phyloP scores from a whole-genome alignment of 2,888 invertebrate species.

The Limulus polyphemus region DNA sequence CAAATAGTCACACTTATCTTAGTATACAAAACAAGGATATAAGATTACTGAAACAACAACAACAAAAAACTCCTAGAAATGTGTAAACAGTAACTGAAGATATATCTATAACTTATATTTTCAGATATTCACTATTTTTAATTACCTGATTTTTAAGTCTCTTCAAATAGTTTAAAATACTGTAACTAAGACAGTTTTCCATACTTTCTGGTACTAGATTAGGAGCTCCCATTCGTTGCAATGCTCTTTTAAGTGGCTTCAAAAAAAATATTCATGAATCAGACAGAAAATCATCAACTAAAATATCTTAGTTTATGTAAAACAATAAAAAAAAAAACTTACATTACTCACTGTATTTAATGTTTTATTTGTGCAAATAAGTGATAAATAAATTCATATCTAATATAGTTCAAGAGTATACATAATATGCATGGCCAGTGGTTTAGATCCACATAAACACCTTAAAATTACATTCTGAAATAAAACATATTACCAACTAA shows the following conservation, averaged over 20 bases:
- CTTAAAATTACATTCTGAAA: too few species aligned
- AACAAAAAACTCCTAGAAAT: background rate
- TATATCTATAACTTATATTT: background rate
- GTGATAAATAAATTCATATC: too few species aligned
- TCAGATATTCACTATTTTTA: background rate
- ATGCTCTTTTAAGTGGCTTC: constrained; percentile 74
- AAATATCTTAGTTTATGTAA: too few species aligned
- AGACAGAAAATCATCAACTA: too few species aligned
- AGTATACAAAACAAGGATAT: constrained; percentile 7
- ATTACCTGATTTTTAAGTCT: constrained; percentile 80
- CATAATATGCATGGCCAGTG: too few species aligned
- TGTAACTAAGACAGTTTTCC: constrained; percentile 83
- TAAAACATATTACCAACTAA: too few species aligned
- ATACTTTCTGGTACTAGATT: constrained; percentile 77
- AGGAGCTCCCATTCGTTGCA: constrained; percentile 78
- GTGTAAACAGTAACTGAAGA: constrained; percentile 1
- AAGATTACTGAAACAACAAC: constrained; percentile 6
- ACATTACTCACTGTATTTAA: too few species aligned
- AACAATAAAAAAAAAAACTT: too few species aligned
- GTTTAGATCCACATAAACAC: too few species aligned
- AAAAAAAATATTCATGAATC: constrained; percentile 29
- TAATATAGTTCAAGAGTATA: too few species aligned
- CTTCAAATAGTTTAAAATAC: constrained; percentile 86
- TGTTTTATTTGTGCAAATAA: too few species aligned
- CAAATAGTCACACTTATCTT: too few species aligned